Evolutionary conservation across 2,888 invertebrate species (phyloP).

Genomic region (Andrena marginata): DNA sequence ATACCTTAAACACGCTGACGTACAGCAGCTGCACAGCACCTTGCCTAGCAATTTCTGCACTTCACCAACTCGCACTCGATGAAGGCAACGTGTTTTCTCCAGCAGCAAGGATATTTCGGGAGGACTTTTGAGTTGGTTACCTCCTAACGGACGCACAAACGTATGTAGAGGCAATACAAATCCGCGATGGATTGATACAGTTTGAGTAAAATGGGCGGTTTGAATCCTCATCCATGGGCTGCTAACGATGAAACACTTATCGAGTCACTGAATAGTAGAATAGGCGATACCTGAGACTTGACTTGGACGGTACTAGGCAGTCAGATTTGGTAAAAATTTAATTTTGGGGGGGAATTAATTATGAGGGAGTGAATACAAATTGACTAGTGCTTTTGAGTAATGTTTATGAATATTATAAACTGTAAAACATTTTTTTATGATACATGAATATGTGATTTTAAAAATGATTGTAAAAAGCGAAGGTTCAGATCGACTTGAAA

Average conservation of each 20-base stretch:
- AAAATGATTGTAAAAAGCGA: no score
- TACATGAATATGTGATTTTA: no score
- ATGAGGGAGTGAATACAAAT: no score
- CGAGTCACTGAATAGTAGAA: not conserved
- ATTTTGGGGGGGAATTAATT: no score
- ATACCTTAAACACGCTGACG: no score
- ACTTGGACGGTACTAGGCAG: not conserved
- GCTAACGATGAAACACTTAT: not conserved
- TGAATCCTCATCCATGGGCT: slow-evolving; percentile 23
- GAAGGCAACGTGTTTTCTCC: slow-evolving; percentile 7
- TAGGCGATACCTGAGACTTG: not conserved
- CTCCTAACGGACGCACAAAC: slow-evolving; percentile 18
- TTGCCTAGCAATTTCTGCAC: slow-evolving; percentile 27
- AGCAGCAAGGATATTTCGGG: not conserved
- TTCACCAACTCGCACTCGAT: slow-evolving; percentile 49
- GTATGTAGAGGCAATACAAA: not conserved
- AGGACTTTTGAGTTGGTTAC: slow-evolving; percentile 39
- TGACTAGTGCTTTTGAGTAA: no score
- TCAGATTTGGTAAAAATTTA: no score
- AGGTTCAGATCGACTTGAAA: no score
- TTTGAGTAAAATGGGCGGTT: not conserved
- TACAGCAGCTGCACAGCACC: slow-evolving; percentile 44
- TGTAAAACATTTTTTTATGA: no score
- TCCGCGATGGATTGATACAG: not conserved
- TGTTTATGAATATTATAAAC: no score